Percentiles rank a stretch among this genome's conserved stretches.
Evolutionary conservation across 2,888 invertebrate genomes (phyloP).

Genomic region (Conomelus anceps): DNA sequence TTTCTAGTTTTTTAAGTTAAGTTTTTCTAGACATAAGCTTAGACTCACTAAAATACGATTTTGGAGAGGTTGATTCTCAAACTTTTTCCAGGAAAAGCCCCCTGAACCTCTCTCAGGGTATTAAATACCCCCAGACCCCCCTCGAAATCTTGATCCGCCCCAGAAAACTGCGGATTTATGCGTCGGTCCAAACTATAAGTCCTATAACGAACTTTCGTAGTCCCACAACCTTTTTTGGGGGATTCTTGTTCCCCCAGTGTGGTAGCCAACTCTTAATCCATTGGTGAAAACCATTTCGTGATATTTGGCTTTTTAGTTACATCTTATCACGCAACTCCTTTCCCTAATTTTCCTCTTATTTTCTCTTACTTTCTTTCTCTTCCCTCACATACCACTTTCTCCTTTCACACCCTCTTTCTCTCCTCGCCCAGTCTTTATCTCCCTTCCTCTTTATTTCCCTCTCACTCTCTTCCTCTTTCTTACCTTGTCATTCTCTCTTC

Average conservation of each 20-base stretch:
- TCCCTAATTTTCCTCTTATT: neutral
- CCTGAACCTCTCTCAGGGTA: too few relatives aligned
- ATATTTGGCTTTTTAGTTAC: neutral
- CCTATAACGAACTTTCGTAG: too few relatives aligned
- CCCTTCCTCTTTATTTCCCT: neutral
- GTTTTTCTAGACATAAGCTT: too few relatives aligned
- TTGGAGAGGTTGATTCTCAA: too few relatives aligned
- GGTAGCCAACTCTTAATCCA: neutral
- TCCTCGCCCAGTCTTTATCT: neutral
- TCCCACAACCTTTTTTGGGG: neutral
- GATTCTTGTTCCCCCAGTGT: neutral
- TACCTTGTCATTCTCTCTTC: neutral
- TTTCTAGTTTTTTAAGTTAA: too few relatives aligned
- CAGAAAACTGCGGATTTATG: too few relatives aligned
- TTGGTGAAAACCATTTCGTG: neutral
- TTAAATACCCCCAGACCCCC: too few relatives aligned
- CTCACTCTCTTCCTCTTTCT: neutral
- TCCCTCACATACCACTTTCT: neutral
- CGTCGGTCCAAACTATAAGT: too few relatives aligned
- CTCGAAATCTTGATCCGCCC: too few relatives aligned
- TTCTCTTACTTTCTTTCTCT: neutral
- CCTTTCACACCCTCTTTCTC: neutral
- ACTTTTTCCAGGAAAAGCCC: too few relatives aligned
- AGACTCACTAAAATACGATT: too few relatives aligned
- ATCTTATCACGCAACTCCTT: neutral